Evolutionary conservation across 2,888 invertebrate genomes (phyloP), one percentile per base, ranked within the genome.

Genomic region (Drosophila borborema): DNA sequence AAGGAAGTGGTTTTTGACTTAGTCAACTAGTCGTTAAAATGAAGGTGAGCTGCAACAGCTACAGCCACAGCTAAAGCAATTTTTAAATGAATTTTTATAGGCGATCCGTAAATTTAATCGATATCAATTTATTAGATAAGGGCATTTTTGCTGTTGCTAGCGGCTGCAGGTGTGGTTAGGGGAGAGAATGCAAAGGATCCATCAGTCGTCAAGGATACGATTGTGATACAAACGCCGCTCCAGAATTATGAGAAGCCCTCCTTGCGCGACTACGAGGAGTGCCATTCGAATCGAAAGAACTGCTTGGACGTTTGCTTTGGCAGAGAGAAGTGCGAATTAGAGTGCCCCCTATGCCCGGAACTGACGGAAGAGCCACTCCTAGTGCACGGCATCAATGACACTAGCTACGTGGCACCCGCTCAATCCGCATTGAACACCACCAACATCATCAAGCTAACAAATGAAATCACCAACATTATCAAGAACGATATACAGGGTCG

Each of bases 331-430:
- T 92, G 92, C 41, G 58, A 72, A 28, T 48, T 62, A 2, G 66
- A 82, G 58, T 92, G 92, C 31, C 92, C 90, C 6, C 66, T 86
- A 4, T 92, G 92, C 60, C 92, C 92, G 16, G 84, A 88, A 7
- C 73, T 92, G 14, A 72, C 74, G 28, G 84, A 90, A 28, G 90
- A 90, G 34, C 82, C 90, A 5, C 43, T 91, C 31, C 64, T 91
- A 9, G 86, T 92, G 14, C 91, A 92, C 69, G 92, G 92, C 3
- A 72, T 91, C 2, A 92, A 92, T 53, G 92, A 92, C 48, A 91
- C 92, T 0, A 69, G 76, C 3, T 79, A 82, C 16, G 67, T 77
- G 46, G 53, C 73, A 9, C 78, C 82, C 2, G 40, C 74, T 0
- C 64, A 70, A 10, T 23, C 60, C 0, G 71, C 82, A 1, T 23